Base-by-base conservation (phyloP, 2,888 invertebrate species). In the Drosophila antonietae region DNA sequence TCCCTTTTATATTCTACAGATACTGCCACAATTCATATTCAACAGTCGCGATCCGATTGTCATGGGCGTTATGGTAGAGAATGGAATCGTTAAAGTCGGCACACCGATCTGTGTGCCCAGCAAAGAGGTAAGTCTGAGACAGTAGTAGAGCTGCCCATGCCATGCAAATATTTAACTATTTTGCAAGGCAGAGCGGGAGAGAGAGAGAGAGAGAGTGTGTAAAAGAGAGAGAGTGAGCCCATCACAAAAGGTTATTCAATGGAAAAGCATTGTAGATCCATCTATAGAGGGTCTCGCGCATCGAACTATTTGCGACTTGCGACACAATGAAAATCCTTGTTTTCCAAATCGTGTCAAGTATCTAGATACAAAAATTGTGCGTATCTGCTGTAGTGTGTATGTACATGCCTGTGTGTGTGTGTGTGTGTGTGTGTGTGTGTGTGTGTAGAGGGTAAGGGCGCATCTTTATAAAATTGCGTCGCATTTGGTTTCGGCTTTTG, bases 11-110 rank as follows among this genome's bases (percentile, higher is more conserved):
- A 10, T 18, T 49, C 10, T 90, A 18, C 93, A 95, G 94, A 94
- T 96, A 81, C 91, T 95, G 91, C 96, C 96, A 33, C 97, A 99
- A 93, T 98, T 96, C 93, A 95, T 99, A 91, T 99, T 99, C 95
- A 99, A 99, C 94, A 97, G 98, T 10, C 95, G 99, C 70, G 99
- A 99, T 94, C 99, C 99, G 10, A 99, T 99, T 92, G 98, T 99
- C 28, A 95, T 97, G 89, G 99, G 99, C 49, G 97, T 99, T 1
- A 96, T 96, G 93, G 95, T 99, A 0, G 99, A 99, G 92, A 98
- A 97, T 31, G 99, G 99, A 46, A 95, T 98, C 68, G 94, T 99
- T 51, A 98, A 97, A 93, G 97, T 98, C 89, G 99, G 99, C 65
- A 99, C 99, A 0, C 99, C 99, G 0, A 95, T 99, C 60, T 99